A percentile compares a stretch with the other conserved stretches of the same genome.
Conservation (phyloP, 2,888 invertebrate species). For the Coelopa pilipes region DNA sequence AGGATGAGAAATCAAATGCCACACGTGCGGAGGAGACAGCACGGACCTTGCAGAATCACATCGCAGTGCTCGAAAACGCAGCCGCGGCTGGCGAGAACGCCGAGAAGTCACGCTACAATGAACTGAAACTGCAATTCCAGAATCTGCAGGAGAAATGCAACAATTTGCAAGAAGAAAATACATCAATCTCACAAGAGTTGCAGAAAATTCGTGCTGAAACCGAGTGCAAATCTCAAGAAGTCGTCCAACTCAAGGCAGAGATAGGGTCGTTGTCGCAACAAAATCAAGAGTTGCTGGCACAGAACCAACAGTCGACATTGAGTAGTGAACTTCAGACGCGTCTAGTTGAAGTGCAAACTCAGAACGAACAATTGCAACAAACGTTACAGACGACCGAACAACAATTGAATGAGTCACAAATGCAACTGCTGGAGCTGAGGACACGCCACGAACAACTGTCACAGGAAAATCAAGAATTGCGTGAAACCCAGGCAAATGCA, state of each 20-base stretch:
- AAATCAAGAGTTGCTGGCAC: not conserved
- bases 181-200: constrained; percentile 41
- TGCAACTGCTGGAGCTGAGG: constrained; percentile 36
- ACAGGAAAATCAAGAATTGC: constrained; percentile 39
- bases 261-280: constrained; percentile 16
- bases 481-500: constrained; percentile 34
- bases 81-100: constrained; percentile 46
- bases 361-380: constrained; percentile 12
- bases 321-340: constrained; percentile 3
- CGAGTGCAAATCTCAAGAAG: constrained; percentile 33
- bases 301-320: not conserved
- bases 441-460: constrained; percentile 30
- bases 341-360: constrained; percentile 6
- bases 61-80: constrained; percentile 41
- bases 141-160: constrained; percentile 52
- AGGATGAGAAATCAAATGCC: constrained; percentile 68
- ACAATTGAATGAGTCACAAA: constrained; percentile 32
- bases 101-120: constrained; percentile 53
- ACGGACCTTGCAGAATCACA: constrained; percentile 53
- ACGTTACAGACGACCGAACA: constrained; percentile 14
- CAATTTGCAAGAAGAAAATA: constrained; percentile 44
- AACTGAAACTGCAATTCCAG: constrained; percentile 52
- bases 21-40: constrained; percentile 58
- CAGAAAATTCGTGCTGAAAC: constrained; percentile 31
- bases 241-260: constrained; percentile 37